These are phyloP conservation scores for Himantopus leucocephalus DNA, from an alignment of 2,113 vertebrate genomes.

Conservation along the genomic window DNA sequence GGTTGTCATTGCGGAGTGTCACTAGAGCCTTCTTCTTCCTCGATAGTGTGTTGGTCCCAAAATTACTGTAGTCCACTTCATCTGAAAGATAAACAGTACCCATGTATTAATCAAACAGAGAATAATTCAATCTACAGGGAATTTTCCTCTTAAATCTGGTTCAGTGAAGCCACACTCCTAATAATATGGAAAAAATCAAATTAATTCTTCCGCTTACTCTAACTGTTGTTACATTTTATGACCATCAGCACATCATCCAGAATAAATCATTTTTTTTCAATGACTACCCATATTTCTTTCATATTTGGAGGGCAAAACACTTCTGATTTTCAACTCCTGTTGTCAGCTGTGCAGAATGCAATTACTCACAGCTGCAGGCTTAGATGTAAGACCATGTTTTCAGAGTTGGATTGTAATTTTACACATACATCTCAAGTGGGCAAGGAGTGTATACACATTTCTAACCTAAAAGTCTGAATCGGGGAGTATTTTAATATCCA, in stretches of 20 bases:
- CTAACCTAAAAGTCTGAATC: not conserved
- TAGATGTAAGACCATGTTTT: rapidly evolving
- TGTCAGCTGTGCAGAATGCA: not conserved
- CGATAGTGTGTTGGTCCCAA: constrained; percentile 86
- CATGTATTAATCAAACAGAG: not conserved
- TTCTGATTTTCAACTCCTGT: not conserved
- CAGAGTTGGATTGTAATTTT: not conserved
- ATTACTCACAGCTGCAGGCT: not conserved
- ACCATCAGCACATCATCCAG: not conserved
- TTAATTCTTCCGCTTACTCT: not conserved
- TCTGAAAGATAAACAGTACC: constrained; percentile 78
- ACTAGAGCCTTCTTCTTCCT: constrained; percentile 90
- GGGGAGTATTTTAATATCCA: not conserved
- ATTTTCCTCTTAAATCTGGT: not conserved
- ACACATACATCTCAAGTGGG: not conserved
- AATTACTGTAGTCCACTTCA: constrained; percentile 91
- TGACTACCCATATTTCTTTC: not conserved
- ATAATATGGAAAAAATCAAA: not conserved
- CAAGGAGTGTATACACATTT: not conserved
- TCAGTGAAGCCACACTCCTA: not conserved
- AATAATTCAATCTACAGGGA: not conserved
- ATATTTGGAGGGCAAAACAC: not conserved
- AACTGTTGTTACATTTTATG: not conserved
- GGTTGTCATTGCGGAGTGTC: constrained; percentile 87
- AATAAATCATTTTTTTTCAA: not conserved